Evolutionary conservation across 2,113 vertebrate genomes (phyloP), one percentile per base, ranked within the genome.

Genomic region (Entosphenus tridentatus): DNA sequence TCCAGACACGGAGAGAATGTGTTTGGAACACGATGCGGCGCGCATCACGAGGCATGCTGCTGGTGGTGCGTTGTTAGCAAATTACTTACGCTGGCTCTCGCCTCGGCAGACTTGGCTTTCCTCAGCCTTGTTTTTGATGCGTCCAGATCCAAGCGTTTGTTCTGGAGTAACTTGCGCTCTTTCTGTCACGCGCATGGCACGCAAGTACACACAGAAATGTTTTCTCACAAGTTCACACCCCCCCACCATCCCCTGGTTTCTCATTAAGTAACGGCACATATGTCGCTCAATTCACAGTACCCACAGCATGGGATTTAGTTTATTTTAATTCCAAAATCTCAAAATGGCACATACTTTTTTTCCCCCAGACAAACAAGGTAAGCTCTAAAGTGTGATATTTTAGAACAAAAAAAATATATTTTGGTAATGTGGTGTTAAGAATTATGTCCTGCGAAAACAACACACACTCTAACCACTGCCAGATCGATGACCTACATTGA

Each of bases 131-230:
- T 91, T 82, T 98, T 98, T 57, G 89, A 90, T 57, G 93, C 93
- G 77, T 98, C 93, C 77, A 98, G 81, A 77, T 98, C 93, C 80
- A 98, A 73, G 56, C 93, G 86, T 77, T 95, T 96, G 73, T 90
- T 90, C 73, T 93, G 88, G 73, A 98, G 80, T 10, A 98, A 78
- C 78, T 95, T 96, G 59, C 86, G 83, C 78, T 98, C 93, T 86
- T 95, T 98, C 93, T 98, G 77, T 70, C 39, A 39, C 39, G 39
- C 39, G 39, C 39, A 39, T 39, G 39, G 39, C 39, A 39, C 39
- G 39, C 6, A 39, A 39, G 39, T 39, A 39, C 39, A 39, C 39
- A 1, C 39, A 39, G 4, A 39, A 39, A 39, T 39, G 6, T 39
- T 39, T 39, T 39, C 39, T 39, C 39, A 39, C 39, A 39, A 39